phyloP scores from a whole-genome alignment of 2,888 invertebrate species.

The Amorpha juglandis region DNA sequence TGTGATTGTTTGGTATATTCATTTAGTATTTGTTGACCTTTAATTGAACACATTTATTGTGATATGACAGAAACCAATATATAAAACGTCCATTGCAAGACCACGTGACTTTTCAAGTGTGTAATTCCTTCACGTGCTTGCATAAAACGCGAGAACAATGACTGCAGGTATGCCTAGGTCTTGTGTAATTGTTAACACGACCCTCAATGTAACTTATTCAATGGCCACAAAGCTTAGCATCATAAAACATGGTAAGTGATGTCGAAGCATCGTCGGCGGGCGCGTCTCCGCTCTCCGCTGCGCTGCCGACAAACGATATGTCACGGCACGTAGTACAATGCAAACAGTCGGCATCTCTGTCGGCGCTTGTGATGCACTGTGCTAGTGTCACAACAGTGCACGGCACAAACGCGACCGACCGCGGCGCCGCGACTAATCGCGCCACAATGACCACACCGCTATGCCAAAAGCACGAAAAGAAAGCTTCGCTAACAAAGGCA shows the following conservation, averaged over 20 bases:
- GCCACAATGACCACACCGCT: conserved; percentile 64
- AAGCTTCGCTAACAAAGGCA: conserved; percentile 64
- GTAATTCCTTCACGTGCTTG: conserved; percentile 10
- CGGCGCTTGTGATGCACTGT: conserved; percentile 69
- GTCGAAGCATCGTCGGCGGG: conserved; percentile 57
- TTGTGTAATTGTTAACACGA: conserved; percentile 66
- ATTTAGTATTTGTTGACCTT: too few species aligned
- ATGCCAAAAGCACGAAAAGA: conserved; percentile 54
- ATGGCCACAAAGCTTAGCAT: conserved; percentile 63
- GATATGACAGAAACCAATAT: background rate
- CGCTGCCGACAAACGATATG: conserved; percentile 72
- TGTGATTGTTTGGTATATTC: too few species aligned
- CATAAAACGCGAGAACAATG: conserved; percentile 25
- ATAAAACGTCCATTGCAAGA: background rate
- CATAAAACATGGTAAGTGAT: conserved; percentile 64
- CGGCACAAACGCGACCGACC: conserved; percentile 48
- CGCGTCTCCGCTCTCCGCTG: conserved; percentile 30
- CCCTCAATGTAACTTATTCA: conserved; percentile 59
- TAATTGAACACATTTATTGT: too few species aligned
- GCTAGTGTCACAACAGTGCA: conserved; percentile 71
- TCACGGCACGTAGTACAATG: conserved; percentile 80
- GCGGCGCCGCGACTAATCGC: conserved; percentile 76
- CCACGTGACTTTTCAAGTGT: background rate
- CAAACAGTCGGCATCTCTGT: conserved; percentile 80
- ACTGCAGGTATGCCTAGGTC: conserved; percentile 40